Conservation (phyloP, 2,888 invertebrate species). For the Aelia acuminata region DNA sequence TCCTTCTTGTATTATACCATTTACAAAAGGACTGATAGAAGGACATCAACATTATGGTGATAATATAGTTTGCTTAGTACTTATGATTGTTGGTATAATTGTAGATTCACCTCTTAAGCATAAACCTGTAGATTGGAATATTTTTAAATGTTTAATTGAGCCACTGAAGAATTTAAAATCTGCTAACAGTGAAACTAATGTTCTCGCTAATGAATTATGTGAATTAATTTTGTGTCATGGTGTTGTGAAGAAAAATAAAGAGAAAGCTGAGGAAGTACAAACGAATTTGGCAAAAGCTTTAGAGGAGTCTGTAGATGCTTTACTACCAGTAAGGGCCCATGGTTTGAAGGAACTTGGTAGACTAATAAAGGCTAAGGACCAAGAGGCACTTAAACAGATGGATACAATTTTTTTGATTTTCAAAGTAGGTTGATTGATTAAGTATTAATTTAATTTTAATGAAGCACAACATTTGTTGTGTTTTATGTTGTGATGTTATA, state of each 20-base stretch:
- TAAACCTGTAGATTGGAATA: slow-evolving; percentile 67
- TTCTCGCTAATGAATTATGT: slow-evolving; percentile 68
- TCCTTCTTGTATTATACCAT: slow-evolving; percentile 69
- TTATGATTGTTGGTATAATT: slow-evolving; percentile 70
- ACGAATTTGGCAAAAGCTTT: slow-evolving; percentile 71
- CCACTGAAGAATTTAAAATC: slow-evolving; percentile 67
- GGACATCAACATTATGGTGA: slow-evolving; percentile 63
- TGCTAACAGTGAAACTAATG: slow-evolving; percentile 66
- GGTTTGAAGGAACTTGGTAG: slow-evolving; percentile 81
- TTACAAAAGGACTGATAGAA: slow-evolving; percentile 69
- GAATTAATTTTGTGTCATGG: slow-evolving; percentile 68
- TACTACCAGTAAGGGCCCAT: slow-evolving; percentile 86
- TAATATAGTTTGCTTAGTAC: slow-evolving; percentile 68
- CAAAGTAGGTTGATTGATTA: slow-evolving; percentile 72
- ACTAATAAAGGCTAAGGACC: slow-evolving; percentile 78
- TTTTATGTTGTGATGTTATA: too few relatives aligned
- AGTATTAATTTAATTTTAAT: not conserved
- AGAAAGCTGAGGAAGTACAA: slow-evolving; percentile 52
- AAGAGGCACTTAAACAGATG: slow-evolving; percentile 76
- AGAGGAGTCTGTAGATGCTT: slow-evolving; percentile 77
- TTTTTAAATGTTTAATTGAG: slow-evolving; percentile 68
- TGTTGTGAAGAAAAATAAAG: slow-evolving; percentile 62
- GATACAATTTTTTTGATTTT: slow-evolving; percentile 80
- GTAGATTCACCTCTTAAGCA: slow-evolving; percentile 66
- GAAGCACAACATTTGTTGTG: not conserved